These are phyloP conservation scores for Colinus virginianus DNA, from an alignment of 2,113 vertebrate species.

Conservation along the genomic window DNA sequence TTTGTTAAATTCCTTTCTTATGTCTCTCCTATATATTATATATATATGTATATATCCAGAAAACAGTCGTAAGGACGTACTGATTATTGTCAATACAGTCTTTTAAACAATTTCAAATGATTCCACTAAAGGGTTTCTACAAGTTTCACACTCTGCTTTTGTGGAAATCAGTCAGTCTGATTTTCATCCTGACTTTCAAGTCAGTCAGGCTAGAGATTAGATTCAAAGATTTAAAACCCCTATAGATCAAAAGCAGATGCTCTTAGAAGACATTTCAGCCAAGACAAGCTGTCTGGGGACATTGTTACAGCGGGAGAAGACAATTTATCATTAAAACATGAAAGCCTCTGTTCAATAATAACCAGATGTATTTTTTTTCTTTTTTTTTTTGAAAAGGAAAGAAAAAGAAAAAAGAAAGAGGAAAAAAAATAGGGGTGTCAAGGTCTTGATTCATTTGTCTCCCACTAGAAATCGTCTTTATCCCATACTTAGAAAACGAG, in stretches of 20 bases:
- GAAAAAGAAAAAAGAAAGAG: conserved; percentile 57
- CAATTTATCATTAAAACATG: conserved; percentile 86
- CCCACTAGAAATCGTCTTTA: conserved; percentile 79
- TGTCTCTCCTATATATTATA: conserved; percentile 4
- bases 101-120: conserved; percentile 61
- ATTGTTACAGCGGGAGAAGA: conserved; percentile 83
- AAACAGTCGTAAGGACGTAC: neutral
- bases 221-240: conserved; percentile 81
- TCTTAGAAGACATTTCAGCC: conserved; percentile 80
- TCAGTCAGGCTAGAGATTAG: conserved; percentile 79
- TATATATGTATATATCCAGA: conserved; percentile 21
- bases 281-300: conserved; percentile 83
- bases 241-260: conserved; percentile 89
- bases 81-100: conserved; percentile 40
- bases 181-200: too few species aligned
- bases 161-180: conserved; percentile 76
- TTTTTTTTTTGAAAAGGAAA: neutral
- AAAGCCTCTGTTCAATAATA: conserved; percentile 91
- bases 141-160: conserved; percentile 75
- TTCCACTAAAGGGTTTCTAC: conserved; percentile 67
- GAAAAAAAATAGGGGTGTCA: conserved; percentile 80
- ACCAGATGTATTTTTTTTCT: conserved; percentile 85
- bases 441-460: conserved; percentile 83
- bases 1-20: conserved; percentile 54
- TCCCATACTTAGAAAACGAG: conserved; percentile 74